These are phyloP conservation scores for Genyomyrus donnyi DNA, from an alignment of 2,113 vertebrate genomes.

Conservation along the genomic window DNA sequence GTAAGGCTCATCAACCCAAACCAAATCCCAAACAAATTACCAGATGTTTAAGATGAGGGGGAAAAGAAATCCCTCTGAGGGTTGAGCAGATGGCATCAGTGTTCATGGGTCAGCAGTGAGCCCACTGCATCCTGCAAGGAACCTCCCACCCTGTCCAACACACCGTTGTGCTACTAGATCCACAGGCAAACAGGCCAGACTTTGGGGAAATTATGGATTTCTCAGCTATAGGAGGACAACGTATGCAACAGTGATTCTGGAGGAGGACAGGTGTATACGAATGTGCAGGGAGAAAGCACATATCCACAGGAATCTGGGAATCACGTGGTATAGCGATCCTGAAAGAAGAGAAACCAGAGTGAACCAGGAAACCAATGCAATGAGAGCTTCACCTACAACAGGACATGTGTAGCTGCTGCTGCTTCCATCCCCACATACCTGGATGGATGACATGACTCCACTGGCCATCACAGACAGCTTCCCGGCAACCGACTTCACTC, in stretches of 20 bases:
- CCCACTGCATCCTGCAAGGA: not conserved
- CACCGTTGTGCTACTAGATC: not conserved
- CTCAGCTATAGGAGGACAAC: not conserved
- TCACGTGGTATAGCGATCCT: constrained; percentile 67
- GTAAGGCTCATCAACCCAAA: not conserved
- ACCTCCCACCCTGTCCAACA: not conserved
- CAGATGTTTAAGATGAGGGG: not conserved
- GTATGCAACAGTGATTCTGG: not conserved
- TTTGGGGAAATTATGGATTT: not conserved
- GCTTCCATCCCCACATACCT: constrained; percentile 63
- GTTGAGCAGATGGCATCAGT: not conserved
- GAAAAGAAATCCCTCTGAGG: not conserved
- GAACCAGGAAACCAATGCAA: not conserved
- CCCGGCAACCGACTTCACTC: constrained; percentile 83
- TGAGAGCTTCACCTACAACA: not conserved
- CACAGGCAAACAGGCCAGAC: not conserved
- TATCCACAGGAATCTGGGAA: not conserved
- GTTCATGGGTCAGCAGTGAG: not conserved
- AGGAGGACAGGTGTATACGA: not conserved
- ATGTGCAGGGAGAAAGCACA: not conserved
- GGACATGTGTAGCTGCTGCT: not conserved
- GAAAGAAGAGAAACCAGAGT: constrained; percentile 14
- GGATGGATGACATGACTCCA: constrained; percentile 85
- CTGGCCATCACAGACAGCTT: constrained; percentile 90
- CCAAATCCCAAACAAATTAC: not conserved